Conservation (phyloP, 2,113 vertebrate genomes). For the Amazona vittata region DNA sequence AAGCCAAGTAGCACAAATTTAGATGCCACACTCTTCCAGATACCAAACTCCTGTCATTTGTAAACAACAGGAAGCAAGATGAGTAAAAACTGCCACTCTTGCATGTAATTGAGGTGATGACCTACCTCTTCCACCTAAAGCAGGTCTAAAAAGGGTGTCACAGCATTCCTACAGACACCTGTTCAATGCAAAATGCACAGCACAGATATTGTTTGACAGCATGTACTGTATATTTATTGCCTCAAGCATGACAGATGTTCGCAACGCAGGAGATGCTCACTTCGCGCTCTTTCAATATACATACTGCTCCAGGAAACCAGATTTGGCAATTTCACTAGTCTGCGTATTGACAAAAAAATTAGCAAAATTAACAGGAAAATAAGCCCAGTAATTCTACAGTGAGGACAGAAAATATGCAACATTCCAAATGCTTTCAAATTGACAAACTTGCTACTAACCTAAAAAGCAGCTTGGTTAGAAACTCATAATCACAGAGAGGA, state of each 20-base stretch:
- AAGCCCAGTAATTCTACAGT: background rate
- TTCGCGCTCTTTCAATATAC: background rate
- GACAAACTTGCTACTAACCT: background rate
- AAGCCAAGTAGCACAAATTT: background rate
- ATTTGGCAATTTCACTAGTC: background rate
- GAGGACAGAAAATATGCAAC: background rate
- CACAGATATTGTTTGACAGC: background rate
- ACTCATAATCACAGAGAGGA: background rate
- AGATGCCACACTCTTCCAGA: background rate
- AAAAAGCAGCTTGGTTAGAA: background rate
- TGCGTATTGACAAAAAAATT: background rate
- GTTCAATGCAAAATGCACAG: slow-evolving; percentile 20
- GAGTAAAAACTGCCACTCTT: background rate
- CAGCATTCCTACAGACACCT: background rate
- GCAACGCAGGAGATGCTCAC: background rate
- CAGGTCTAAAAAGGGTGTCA: background rate
- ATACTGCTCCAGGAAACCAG: background rate
- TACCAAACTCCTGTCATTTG: background rate
- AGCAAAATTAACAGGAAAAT: background rate
- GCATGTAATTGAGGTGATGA: slow-evolving; percentile 43
- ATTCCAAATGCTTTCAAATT: background rate
- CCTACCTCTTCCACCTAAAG: slow-evolving; percentile 1
- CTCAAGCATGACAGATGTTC: background rate
- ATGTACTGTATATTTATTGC: background rate
- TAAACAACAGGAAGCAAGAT: slow-evolving; percentile 40